Evolutionary conservation across 2,888 invertebrate species (phyloP).

Genomic region (Epirrhoe tristata): DNA sequence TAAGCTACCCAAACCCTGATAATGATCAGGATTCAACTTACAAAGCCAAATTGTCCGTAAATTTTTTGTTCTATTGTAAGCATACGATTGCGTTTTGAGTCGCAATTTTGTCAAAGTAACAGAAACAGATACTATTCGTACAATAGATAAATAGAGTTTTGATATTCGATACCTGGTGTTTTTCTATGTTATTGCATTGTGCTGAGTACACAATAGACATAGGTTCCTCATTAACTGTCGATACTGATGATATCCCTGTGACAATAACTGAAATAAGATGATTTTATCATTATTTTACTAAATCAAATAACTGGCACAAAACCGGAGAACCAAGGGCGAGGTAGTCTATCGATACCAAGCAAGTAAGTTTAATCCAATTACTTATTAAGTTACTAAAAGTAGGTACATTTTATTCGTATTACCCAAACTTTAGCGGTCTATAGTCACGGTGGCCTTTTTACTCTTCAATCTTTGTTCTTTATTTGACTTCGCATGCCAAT

Average conservation of each 20-base stretch:
- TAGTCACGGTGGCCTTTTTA: no score
- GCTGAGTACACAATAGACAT: constrained; percentile 58
- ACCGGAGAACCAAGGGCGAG: no score
- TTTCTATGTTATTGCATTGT: constrained; percentile 61
- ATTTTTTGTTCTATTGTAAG: constrained; percentile 63
- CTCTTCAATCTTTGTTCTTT: not conserved
- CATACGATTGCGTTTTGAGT: constrained; percentile 80
- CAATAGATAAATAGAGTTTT: constrained; percentile 80
- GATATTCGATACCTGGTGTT: constrained; percentile 79
- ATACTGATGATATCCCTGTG: not conserved
- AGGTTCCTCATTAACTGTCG: constrained; percentile 64
- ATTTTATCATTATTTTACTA: not conserved
- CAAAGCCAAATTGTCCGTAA: constrained; percentile 74
- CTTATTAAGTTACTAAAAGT: no score
- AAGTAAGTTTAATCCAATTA: no score
- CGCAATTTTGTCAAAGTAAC: constrained; percentile 72
- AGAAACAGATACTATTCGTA: constrained; percentile 73
- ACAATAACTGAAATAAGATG: not conserved
- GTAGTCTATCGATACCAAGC: no score
- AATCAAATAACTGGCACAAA: no score
- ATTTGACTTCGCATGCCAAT: not conserved
- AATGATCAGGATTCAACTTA: constrained; percentile 82
- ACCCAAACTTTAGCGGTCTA: no score
- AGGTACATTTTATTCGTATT: no score
- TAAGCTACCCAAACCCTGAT: constrained; percentile 75